Percentiles rank a stretch among this genome's conserved stretches.
phyloP scores from a whole-genome alignment of 1,140 invertebrate species.

The Eurosta solidaginis region DNA sequence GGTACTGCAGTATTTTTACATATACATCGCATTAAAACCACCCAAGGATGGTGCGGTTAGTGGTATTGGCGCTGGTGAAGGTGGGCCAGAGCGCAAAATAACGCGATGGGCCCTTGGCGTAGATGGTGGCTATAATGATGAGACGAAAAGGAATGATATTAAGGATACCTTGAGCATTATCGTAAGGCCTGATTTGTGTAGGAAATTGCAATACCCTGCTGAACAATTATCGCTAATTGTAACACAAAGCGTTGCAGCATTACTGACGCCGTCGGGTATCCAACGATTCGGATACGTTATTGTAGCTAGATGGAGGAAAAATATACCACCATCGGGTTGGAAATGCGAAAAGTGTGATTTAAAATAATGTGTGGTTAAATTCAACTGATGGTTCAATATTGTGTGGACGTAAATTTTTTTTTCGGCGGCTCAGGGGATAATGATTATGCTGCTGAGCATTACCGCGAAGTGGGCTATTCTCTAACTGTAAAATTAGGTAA shows the following conservation, averaged over 20 bases:
- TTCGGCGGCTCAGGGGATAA: slow-evolving; percentile 98
- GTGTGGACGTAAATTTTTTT: slow-evolving; percentile 90
- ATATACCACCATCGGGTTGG: slow-evolving; percentile 91
- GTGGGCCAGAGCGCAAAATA: no score
- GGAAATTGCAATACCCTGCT: slow-evolving; percentile 75
- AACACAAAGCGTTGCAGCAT: no score
- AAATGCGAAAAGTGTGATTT: slow-evolving; percentile 94
- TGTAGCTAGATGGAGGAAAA: slow-evolving; percentile 88
- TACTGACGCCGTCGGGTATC: slow-evolving; percentile 78
- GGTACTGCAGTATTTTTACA: slow-evolving; percentile 85
- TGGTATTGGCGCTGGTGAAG: no score
- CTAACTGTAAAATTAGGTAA: no score
- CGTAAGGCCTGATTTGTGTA: slow-evolving; percentile 79
- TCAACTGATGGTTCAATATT: slow-evolving; percentile 92
- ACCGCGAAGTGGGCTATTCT: slow-evolving; percentile 77
- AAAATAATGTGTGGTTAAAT: slow-evolving; percentile 97
- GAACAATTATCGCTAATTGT: slow-evolving; percentile 75
- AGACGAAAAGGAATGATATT: slow-evolving; percentile 78
- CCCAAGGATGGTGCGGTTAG: no score
- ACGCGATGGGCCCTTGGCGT: no score
- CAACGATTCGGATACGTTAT: slow-evolving; percentile 78
- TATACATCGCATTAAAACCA: slow-evolving; percentile 74
- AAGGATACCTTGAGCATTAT: slow-evolving; percentile 80
- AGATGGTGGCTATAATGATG: slow-evolving; percentile 82
- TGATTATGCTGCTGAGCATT: slow-evolving; percentile 92